phyloP scores from a whole-genome alignment of 2,888 invertebrate species.

The Spisula solida region DNA sequence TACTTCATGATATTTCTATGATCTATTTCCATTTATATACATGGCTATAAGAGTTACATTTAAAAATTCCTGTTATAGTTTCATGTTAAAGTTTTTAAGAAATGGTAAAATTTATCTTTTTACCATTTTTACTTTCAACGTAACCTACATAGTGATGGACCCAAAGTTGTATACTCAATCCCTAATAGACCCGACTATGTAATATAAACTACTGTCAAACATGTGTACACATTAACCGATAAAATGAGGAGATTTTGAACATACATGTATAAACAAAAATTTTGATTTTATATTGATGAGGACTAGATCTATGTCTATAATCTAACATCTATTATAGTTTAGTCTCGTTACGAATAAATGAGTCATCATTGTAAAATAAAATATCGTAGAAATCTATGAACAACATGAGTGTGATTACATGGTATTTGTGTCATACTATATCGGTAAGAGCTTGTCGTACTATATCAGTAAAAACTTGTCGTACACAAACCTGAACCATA shows the following conservation, averaged over 20 bases:
- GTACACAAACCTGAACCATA: no score
- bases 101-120: background rate
- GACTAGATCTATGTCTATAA: constrained; percentile 37
- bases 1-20: background rate
- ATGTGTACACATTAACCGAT: background rate
- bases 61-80: background rate
- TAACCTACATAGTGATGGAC: background rate
- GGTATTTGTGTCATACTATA: background rate
- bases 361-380: constrained; percentile 20
- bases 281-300: constrained; percentile 37
- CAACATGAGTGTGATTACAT: background rate
- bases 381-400: background rate
- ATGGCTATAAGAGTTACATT: background rate
- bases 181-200: background rate
- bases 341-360: constrained; percentile 29
- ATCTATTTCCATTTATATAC: background rate
- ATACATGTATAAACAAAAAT: background rate
- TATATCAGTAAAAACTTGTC: no score
- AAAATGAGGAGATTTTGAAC: background rate
- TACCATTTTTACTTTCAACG: background rate
- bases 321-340: constrained; percentile 28
- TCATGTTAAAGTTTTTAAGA: background rate
- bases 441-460: no score
- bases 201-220: constrained; percentile 5
- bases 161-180: background rate